phyloP scores from a whole-genome alignment of 2,113 vertebrate species.

The Diphyllodes magnificus region DNA sequence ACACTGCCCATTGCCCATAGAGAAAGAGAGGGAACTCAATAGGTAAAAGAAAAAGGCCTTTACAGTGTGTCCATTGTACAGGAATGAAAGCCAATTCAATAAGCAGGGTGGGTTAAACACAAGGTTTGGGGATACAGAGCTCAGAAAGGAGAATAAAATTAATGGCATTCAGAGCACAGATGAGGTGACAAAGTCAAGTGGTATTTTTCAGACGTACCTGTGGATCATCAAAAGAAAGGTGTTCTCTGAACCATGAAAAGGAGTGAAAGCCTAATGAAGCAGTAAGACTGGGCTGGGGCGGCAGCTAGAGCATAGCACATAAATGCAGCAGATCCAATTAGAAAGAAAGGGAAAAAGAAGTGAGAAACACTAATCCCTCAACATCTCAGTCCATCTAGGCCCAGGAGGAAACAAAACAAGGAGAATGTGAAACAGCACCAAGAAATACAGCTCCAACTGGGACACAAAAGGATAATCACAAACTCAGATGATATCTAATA shows the following conservation, averaged over 20 bases:
- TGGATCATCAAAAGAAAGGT: neutral
- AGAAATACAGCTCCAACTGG: neutral
- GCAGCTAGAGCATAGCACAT: neutral
- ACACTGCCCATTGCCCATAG: neutral
- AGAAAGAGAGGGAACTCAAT: neutral
- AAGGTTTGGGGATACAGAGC: neutral
- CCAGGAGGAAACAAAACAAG: neutral
- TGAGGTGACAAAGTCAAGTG: neutral
- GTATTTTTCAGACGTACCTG: slow-evolving; percentile 1
- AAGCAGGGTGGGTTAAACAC: neutral
- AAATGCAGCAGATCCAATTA: neutral
- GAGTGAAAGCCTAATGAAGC: slow-evolving; percentile 21
- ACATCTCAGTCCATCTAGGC: neutral
- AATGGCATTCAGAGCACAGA: neutral
- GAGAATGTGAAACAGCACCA: neutral
- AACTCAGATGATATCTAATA: neutral
- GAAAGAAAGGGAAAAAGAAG: neutral
- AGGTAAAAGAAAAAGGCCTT: neutral
- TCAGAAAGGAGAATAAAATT: neutral
- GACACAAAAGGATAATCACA: neutral
- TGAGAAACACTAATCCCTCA: neutral
- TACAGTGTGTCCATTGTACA: neutral
- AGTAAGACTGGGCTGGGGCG: neutral
- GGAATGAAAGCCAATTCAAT: neutral
- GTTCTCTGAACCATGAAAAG: slow-evolving; percentile 3